These are phyloP conservation scores for Mus minutoides DNA, from an alignment of 2,797 vertebrate genomes.

Conservation along the genomic window DNA sequence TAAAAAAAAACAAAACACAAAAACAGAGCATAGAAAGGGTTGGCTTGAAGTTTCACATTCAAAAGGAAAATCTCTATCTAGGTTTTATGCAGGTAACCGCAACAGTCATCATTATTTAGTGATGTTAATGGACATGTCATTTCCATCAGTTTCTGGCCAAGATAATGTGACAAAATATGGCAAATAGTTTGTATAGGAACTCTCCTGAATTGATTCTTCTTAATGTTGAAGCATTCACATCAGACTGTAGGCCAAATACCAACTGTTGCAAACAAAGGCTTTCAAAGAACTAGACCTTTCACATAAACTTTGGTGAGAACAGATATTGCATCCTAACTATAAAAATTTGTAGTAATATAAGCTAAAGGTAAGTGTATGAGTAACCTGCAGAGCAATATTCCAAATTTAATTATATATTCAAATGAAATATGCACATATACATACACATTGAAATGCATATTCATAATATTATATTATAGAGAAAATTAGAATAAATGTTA, in stretches of 20 bases:
- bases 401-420: background rate
- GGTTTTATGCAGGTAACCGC: background rate
- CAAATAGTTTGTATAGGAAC: background rate
- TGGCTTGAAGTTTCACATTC: background rate
- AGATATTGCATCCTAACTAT: background rate
- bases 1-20: background rate
- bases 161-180: background rate
- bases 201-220: background rate
- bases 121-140: background rate
- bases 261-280: background rate
- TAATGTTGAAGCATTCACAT: background rate
- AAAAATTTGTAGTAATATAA: background rate
- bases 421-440: background rate
- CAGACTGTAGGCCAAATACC: background rate
- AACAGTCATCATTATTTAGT: background rate
- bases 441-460: background rate
- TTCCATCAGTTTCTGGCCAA: background rate
- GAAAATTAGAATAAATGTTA: slow-evolving; percentile 6
- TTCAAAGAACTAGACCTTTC: background rate
- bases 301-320: background rate
- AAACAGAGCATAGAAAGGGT: background rate
- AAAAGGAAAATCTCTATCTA: background rate
- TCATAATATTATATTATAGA: background rate
- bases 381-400: background rate
- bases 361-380: background rate